phyloP scores from a whole-genome alignment of 2,797 vertebrate species.

The Novumbra hubbsi region DNA sequence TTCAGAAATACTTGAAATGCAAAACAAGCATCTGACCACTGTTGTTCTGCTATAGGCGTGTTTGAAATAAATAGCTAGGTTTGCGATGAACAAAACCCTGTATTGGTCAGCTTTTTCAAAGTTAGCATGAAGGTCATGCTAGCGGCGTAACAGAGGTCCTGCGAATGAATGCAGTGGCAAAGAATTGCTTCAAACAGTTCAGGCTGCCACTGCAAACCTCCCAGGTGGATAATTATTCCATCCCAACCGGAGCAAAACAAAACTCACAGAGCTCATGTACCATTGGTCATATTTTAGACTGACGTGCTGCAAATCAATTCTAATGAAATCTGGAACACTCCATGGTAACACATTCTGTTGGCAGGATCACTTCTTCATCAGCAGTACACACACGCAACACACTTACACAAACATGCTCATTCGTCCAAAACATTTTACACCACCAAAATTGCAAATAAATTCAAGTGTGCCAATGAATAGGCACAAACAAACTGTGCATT shows the following conservation, averaged over 20 bases:
- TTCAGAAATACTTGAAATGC: no score
- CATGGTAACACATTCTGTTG: conserved; percentile 17
- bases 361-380: conserved; percentile 6
- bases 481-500: no score
- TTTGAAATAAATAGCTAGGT: no score
- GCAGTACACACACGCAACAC: background rate
- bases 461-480: no score
- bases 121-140: conserved; percentile 40
- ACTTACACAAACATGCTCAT: background rate
- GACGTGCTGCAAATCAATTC: background rate
- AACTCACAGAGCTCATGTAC: conserved; percentile 3
- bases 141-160: conserved; percentile 43
- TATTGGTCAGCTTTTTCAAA: conserved; percentile 48
- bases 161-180: conserved; percentile 14
- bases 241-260: conserved; percentile 10
- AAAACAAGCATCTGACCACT: no score
- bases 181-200: conserved; percentile 36
- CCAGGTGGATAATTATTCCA: conserved; percentile 23
- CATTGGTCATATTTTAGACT: conserved; percentile 17
- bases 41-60: no score
- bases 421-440: no score
- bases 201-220: conserved; percentile 20
- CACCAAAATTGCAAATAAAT: no score
- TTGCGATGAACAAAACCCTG: no score
- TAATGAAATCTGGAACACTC: conserved; percentile 16